These are phyloP conservation scores for Butorides virescens DNA, from an alignment of 2,113 vertebrate genomes.

Conservation along the genomic window DNA sequence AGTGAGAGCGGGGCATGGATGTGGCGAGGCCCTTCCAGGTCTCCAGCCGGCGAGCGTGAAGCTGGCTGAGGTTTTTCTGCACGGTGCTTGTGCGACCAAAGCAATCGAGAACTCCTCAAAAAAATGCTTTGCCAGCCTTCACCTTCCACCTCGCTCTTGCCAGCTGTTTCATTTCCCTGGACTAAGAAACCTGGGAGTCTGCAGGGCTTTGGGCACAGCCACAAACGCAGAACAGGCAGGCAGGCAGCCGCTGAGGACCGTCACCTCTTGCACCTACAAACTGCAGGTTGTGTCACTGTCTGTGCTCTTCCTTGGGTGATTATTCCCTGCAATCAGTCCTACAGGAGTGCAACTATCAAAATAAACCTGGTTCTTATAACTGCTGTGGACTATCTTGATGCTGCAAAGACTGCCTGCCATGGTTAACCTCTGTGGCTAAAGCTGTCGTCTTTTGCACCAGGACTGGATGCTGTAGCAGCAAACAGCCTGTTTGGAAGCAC, in stretches of 20 bases:
- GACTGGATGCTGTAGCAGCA: neutral
- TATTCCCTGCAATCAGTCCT: neutral
- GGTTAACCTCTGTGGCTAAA: neutral
- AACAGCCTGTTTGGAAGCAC: neutral
- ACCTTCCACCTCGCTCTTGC: neutral
- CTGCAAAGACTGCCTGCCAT: neutral
- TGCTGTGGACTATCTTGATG: neutral
- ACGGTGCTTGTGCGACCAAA: neutral
- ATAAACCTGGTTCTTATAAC: neutral
- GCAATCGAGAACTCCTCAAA: neutral
- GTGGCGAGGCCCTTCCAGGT: neutral
- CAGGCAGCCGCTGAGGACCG: neutral
- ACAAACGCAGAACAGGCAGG: neutral
- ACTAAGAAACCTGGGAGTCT: neutral
- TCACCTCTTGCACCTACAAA: neutral
- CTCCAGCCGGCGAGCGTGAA: neutral
- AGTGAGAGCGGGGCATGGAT: fast-evolving
- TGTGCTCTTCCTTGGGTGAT: neutral
- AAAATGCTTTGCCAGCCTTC: neutral
- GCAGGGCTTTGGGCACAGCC: neutral
- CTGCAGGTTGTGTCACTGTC: neutral
- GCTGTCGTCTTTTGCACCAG: neutral
- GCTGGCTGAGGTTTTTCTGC: neutral
- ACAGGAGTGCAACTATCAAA: neutral
- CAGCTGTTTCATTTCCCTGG: neutral